Evolutionary conservation across 2,888 invertebrate genomes (phyloP), one percentile per base, ranked within the genome.

Genomic region (Baronia brevicornis): DNA sequence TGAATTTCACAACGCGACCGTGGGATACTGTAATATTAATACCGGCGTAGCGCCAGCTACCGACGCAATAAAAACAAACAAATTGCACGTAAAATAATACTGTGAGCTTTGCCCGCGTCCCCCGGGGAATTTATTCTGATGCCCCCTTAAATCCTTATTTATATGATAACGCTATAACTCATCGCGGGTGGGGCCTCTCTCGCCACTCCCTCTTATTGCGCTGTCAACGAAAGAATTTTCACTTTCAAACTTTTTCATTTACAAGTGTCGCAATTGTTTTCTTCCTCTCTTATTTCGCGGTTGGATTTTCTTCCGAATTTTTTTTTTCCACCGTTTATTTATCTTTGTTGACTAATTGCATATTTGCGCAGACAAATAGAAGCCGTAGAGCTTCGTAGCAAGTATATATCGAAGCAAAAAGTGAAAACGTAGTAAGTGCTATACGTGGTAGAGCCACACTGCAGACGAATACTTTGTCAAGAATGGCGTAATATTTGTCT

Each of bases 61-160:
- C 39, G 48, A 48, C 46, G 63, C 62, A 63, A 72, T 70, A 72
- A 74, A 73, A 73, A 69, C 64, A 69, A 70, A 70, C 74, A 69
- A 77, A 77, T 75, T 71, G 71, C 66, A 69, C 63, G 65, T 69
- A 60, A 71, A 75, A 67, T 71, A 71, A 73, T 64, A 60, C 64
- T 44, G 48, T 60, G 59, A 61, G 63, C 63, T 53, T 48, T 50
- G 55, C 46, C 46, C 45, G 43, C 37, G 43, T 48, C 56, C 54
- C 48, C 17, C 21, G 49, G n/a, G 53, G 61, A 71, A 72, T 69
- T 68, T 71, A 70, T 69, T 63, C 60, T 62, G 64, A 68, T 65
- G 66, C 60, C 51, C 48, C 51, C 57, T 61, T 71, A 77, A 78
- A 78, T 74, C 77, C 74, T 78, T 79, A 75, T 78, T 77, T 79